Conservation (phyloP, 2,113 vertebrate genomes). For the Rhinogobius similis region DNA sequence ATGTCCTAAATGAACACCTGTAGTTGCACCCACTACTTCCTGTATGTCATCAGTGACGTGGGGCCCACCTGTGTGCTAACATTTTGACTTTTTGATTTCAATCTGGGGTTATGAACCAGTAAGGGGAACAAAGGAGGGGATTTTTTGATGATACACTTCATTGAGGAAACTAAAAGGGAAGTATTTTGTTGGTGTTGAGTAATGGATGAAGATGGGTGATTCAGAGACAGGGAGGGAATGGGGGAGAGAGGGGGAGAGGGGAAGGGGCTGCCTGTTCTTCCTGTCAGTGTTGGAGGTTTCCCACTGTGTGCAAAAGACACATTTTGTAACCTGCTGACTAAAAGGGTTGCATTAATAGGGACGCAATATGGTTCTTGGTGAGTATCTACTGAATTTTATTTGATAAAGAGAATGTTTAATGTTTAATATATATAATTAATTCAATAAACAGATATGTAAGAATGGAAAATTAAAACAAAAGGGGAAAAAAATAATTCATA, state of each 20-base stretch:
- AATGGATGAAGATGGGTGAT: background rate
- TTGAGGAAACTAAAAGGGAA: conserved; percentile 49
- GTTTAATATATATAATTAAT: too few relatives aligned
- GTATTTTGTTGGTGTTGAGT: conserved; percentile 33
- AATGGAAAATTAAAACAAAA: too few relatives aligned
- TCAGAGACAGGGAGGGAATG: conserved; percentile 45
- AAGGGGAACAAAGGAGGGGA: background rate
- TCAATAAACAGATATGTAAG: too few relatives aligned
- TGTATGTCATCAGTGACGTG: conserved; percentile 35
- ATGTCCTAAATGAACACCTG: conserved; percentile 5
- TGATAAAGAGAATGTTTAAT: too few relatives aligned
- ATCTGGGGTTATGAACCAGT: background rate
- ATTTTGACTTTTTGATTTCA: background rate
- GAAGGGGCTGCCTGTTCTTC: too few relatives aligned
- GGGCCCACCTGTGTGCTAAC: conserved; percentile 15
- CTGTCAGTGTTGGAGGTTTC: too few relatives aligned
- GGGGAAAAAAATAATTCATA: too few relatives aligned
- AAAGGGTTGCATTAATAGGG: too few relatives aligned
- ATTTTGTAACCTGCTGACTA: too few relatives aligned
- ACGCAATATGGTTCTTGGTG: too few relatives aligned
- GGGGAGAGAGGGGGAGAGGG: background rate
- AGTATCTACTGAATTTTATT: too few relatives aligned
- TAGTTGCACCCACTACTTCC: conserved; percentile 32
- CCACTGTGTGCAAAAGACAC: too few relatives aligned
- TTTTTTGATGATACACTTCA: background rate